Evolutionary conservation across 2,113 vertebrate genomes (phyloP).

Genomic region (Leucosticte australis): DNA sequence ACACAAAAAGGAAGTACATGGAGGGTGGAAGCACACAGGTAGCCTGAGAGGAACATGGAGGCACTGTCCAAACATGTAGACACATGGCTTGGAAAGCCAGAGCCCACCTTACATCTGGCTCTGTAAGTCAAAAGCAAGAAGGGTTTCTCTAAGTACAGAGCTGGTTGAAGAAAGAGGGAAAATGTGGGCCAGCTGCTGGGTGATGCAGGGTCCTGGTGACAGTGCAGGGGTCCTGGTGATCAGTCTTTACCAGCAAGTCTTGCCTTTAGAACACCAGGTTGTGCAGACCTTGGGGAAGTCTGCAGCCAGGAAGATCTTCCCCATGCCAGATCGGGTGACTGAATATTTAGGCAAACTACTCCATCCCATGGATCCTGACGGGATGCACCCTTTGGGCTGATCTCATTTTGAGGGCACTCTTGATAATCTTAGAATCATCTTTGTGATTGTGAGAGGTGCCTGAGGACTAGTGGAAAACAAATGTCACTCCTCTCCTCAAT

Average conservation of each 20-base stretch:
- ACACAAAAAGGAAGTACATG: background rate
- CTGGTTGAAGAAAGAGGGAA: background rate
- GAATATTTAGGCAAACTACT: background rate
- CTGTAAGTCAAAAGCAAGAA: background rate
- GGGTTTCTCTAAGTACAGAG: background rate
- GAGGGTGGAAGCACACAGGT: accelerated
- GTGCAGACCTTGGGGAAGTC: background rate
- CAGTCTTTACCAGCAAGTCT: background rate
- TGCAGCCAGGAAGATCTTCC: background rate
- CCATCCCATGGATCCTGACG: background rate
- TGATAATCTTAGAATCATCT: background rate
- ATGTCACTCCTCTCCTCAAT: background rate
- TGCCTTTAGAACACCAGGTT: background rate
- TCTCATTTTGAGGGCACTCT: background rate
- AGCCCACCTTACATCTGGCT: background rate
- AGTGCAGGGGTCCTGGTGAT: background rate
- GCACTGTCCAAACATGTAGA: background rate
- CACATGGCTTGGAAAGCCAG: background rate
- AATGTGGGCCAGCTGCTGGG: background rate
- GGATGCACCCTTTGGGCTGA: background rate
- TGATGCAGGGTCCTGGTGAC: background rate
- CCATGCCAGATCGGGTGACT: background rate
- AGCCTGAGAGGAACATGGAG: background rate
- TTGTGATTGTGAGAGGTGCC: background rate
- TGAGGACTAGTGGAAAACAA: background rate